These are phyloP conservation scores for Caradrina kadenii DNA, from an alignment of 2,888 invertebrate species.

Conservation along the genomic window DNA sequence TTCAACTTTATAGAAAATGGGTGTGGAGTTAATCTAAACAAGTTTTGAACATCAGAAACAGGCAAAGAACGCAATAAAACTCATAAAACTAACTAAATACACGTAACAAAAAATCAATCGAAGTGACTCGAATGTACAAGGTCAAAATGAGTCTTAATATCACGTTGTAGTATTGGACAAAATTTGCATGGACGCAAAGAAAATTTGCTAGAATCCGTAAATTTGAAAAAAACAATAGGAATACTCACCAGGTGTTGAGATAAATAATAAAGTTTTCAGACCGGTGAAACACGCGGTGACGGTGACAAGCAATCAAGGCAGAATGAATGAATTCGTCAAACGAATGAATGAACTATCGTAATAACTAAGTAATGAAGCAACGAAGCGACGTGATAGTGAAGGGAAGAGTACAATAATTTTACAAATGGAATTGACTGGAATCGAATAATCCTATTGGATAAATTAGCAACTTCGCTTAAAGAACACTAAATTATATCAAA, in stretches of 20 bases:
- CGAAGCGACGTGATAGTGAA: slow-evolving; percentile 25
- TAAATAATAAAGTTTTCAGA: slow-evolving; percentile 66
- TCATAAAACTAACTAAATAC: slow-evolving; percentile 47
- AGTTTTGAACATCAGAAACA: slow-evolving; percentile 21
- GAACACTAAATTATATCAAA: no score
- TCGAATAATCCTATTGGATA: neutral
- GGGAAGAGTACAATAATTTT: neutral
- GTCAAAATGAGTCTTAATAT: slow-evolving; percentile 47
- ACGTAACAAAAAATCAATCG: slow-evolving; percentile 65
- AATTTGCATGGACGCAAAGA: slow-evolving; percentile 17
- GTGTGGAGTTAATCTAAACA: neutral
- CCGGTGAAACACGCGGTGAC: slow-evolving; percentile 81
- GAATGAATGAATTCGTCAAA: slow-evolving; percentile 35
- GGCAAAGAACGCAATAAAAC: slow-evolving; percentile 47
- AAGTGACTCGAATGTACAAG: slow-evolving; percentile 60
- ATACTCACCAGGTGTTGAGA: slow-evolving; percentile 71
- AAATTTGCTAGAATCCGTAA: slow-evolving; percentile 28
- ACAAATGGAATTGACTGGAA: slow-evolving; percentile 7
- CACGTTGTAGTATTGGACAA: neutral
- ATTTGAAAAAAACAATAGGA: slow-evolving; percentile 42
- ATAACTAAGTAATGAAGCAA: neutral
- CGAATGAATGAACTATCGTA: neutral
- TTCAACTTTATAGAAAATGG: neutral
- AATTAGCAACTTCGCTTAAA: no score
- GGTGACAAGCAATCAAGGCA: slow-evolving; percentile 69